Conservation (phyloP, 1,140 invertebrate genomes). For the Theocolax elegans region DNA sequence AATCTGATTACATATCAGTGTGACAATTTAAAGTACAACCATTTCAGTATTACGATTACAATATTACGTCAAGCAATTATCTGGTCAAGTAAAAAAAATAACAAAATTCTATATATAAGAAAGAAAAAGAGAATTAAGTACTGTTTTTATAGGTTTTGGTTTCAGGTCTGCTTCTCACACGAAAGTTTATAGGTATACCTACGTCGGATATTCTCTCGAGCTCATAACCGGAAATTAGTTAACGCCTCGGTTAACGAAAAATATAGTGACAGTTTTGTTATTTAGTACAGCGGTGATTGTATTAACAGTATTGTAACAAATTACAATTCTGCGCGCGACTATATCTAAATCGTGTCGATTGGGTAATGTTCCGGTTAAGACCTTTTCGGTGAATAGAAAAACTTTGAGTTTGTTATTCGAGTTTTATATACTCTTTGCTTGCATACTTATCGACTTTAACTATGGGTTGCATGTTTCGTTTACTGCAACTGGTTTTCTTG, state of each 20-base stretch:
- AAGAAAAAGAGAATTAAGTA: conserved; percentile 3
- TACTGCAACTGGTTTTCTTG: no score
- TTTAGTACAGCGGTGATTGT: neutral
- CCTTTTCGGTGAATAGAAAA: neutral
- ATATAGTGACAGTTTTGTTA: conserved; percentile 6
- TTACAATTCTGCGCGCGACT: conserved; percentile 11
- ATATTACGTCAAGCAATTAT: no score
- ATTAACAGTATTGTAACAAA: neutral
- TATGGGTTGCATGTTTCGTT: no score
- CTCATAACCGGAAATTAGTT: conserved; percentile 25
- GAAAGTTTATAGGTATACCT: no score
- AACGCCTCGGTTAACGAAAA: conserved; percentile 15
- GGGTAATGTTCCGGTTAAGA: conserved; percentile 66
- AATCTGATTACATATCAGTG: no score
- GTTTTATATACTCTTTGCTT: no score
- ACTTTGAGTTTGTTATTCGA: neutral
- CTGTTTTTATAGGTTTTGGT: no score
- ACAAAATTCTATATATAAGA: neutral
- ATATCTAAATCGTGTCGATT: conserved; percentile 67
- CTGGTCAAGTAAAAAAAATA: no score
- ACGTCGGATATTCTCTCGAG: neutral
- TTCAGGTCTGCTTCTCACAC: no score
- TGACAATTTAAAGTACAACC: no score
- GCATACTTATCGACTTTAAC: no score
- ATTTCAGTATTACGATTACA: no score